These are phyloP conservation scores for Hesperophylax magnus DNA, from an alignment of 1,140 invertebrate species.

Conservation along the genomic window DNA sequence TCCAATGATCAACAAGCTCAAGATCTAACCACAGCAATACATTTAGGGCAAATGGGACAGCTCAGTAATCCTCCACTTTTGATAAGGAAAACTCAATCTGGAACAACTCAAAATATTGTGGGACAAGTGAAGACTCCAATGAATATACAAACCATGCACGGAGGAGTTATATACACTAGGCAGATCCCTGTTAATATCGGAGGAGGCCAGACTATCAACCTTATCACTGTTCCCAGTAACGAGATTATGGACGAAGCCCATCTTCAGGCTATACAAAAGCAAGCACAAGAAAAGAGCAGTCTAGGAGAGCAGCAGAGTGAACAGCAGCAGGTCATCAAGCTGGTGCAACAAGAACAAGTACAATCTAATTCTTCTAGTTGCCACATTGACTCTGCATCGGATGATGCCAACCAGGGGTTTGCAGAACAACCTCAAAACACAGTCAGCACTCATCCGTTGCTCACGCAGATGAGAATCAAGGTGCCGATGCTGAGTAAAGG, in stretches of 20 bases:
- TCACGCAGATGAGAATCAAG: slow-evolving; percentile 71
- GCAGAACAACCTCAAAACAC: slow-evolving; percentile 46
- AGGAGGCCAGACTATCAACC: slow-evolving; percentile 73
- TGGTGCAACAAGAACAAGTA: slow-evolving; percentile 63
- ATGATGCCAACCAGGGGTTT: slow-evolving; percentile 47
- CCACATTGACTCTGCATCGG: slow-evolving; percentile 44
- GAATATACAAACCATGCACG: slow-evolving; percentile 73
- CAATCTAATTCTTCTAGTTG: slow-evolving; percentile 22
- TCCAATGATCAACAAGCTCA: slow-evolving; percentile 36
- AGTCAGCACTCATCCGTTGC: slow-evolving; percentile 63
- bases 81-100: slow-evolving; percentile 63
- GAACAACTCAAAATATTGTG: slow-evolving; percentile 63
- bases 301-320: slow-evolving; percentile 49
- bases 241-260: slow-evolving; percentile 64
- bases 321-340: slow-evolving; percentile 67
- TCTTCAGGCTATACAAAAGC: slow-evolving; percentile 53
- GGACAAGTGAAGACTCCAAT: slow-evolving; percentile 68
- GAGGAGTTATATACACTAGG: slow-evolving; percentile 74
- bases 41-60: slow-evolving; percentile 65
- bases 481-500: slow-evolving; percentile 69
- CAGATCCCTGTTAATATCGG: slow-evolving; percentile 72
- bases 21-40: slow-evolving; percentile 56
- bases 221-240: slow-evolving; percentile 71
- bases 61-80: slow-evolving; percentile 66
- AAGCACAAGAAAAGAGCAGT: slow-evolving; percentile 49